Evolutionary conservation across 2,113 vertebrate species (phyloP).

Genomic region (Azemiops feae): DNA sequence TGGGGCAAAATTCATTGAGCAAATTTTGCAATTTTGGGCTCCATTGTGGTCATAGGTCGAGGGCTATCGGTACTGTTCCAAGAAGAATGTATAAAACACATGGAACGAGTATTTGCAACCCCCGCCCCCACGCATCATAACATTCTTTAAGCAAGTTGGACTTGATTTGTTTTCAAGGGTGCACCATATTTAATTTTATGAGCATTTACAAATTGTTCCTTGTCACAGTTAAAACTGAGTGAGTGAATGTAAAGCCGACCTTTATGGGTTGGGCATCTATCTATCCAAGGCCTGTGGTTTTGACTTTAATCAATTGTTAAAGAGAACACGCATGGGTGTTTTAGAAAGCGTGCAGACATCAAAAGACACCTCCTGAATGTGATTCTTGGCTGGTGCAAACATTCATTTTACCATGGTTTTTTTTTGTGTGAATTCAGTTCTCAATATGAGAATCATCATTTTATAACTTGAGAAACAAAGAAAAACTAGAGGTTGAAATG

Average conservation of each 20-base stretch:
- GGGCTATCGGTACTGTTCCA: not conserved
- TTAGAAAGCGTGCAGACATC: not conserved
- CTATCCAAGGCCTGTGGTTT: not conserved
- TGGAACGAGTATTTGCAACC: not conserved
- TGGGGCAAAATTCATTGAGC: too few relatives aligned
- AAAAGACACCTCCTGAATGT: not conserved
- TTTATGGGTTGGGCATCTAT: not conserved
- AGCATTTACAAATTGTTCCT: not conserved
- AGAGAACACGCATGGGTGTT: not conserved
- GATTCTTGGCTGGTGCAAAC: not conserved
- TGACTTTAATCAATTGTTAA: constrained; percentile 5
- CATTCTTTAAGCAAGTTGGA: not conserved
- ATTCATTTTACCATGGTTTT: not conserved
- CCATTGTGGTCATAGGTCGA: too few relatives aligned
- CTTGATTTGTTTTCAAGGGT: not conserved
- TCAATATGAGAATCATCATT: not conserved
- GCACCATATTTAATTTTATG: not conserved
- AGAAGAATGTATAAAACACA: too few relatives aligned
- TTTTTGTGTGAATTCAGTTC: not conserved
- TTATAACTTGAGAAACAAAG: not conserved
- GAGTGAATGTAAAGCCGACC: not conserved
- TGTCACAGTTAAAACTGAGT: not conserved
- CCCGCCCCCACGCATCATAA: not conserved
- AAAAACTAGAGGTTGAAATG: not conserved
- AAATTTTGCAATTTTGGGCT: too few relatives aligned